Evolutionary conservation across 2,888 invertebrate genomes (phyloP).

Genomic region (Antheraea assamensis): DNA sequence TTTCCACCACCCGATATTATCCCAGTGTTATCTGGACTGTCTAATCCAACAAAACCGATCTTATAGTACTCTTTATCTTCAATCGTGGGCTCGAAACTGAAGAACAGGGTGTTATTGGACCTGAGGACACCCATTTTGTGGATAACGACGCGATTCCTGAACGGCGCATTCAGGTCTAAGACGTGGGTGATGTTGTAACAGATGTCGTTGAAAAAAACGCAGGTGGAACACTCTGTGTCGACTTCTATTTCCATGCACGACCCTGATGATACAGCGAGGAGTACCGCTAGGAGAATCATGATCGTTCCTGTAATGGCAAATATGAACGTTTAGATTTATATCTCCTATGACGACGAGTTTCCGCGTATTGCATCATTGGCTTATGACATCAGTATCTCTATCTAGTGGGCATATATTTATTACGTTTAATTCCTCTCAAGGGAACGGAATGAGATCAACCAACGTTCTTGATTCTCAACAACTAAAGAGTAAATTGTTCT

Average conservation of each 20-base stretch:
- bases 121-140: conserved; percentile 58
- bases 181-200: conserved; percentile 61
- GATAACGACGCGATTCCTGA: conserved; percentile 60
- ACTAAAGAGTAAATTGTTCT: neutral
- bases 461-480: neutral
- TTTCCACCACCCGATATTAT: conserved; percentile 46
- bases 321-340: conserved; percentile 8
- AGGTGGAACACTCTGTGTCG: conserved; percentile 45
- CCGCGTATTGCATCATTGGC: neutral
- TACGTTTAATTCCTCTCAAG: conserved; percentile 14
- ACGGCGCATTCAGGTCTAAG: conserved; percentile 61
- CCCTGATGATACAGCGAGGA: conserved; percentile 37
- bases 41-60: conserved; percentile 61
- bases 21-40: conserved; percentile 41
- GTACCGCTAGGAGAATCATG: conserved; percentile 47
- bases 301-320: conserved; percentile 38
- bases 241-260: conserved; percentile 34
- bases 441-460: neutral
- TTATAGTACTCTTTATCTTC: conserved; percentile 65
- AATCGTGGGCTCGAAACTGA: conserved; percentile 64
- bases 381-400: conserved; percentile 10
- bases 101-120: conserved; percentile 57
- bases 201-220: conserved; percentile 50
- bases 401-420: conserved; percentile 12
- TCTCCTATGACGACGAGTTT: conserved; percentile 7